A percentile compares a stretch with the other conserved stretches of the same genome.
Conservation (phyloP, 2,888 invertebrate species). For the Patella pellucida region DNA sequence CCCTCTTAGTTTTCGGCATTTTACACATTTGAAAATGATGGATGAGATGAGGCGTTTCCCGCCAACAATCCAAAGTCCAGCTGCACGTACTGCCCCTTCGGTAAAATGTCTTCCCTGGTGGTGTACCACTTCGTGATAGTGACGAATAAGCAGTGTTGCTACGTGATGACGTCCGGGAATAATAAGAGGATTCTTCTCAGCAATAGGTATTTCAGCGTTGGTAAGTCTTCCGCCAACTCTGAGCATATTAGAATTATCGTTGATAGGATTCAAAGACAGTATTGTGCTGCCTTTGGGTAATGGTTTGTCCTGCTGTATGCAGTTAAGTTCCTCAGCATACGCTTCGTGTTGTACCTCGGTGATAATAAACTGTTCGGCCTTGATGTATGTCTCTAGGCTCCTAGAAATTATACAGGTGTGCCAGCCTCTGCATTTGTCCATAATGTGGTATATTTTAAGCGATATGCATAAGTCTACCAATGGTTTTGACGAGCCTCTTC, state of each 20-base stretch:
- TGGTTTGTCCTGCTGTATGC: not conserved
- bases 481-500: constrained; percentile 1
- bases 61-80: constrained; percentile 15
- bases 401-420: not conserved
- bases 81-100: constrained; percentile 6
- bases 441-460: not conserved
- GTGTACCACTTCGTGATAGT: constrained; percentile 10
- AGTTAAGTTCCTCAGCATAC: constrained; percentile 4
- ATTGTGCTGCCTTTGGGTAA: constrained; percentile 12
- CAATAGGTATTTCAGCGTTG: not conserved
- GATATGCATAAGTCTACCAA: not conserved
- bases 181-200: constrained; percentile 15
- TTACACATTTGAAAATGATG: too few species aligned
- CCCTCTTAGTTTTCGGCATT: constrained; percentile 14
- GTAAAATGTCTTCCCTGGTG: constrained; percentile 20
- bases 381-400: too few species aligned
- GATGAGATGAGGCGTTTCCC: constrained; percentile 6
- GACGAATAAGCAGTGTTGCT: not conserved
- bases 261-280: constrained; percentile 2
- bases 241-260: constrained; percentile 12
- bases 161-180: constrained; percentile 9
- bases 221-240: not conserved
- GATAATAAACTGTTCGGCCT: not conserved
- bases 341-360: not conserved
- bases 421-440: too few species aligned